Conservation (phyloP, 2,888 invertebrate species). For the Electrophaes corylata region DNA sequence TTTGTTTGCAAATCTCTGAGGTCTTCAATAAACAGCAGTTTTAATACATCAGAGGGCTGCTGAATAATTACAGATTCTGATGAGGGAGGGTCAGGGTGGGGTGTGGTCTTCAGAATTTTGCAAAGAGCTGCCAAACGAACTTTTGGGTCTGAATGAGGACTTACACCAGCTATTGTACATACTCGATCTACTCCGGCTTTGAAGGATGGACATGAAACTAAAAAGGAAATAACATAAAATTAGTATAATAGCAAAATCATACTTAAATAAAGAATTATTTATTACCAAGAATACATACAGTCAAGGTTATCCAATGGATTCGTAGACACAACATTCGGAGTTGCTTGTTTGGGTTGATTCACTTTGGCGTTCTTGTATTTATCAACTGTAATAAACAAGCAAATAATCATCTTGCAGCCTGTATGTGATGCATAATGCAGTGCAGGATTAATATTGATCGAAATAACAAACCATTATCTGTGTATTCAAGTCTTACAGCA, state of each 20-base stretch:
- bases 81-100: constrained; percentile 87
- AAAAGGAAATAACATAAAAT: constrained; percentile 43
- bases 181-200: constrained; percentile 91
- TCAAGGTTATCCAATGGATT: constrained; percentile 94
- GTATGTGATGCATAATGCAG: neutral
- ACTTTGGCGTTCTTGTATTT: constrained; percentile 88
- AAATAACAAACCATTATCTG: constrained; percentile 87
- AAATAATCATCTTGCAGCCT: neutral
- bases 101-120: constrained; percentile 90
- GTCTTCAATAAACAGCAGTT: constrained; percentile 92
- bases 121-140: constrained; percentile 86
- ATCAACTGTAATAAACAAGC: constrained; percentile 82
- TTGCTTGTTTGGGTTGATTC: constrained; percentile 84
- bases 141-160: constrained; percentile 74
- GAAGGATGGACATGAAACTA: constrained; percentile 93
- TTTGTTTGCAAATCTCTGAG: constrained; percentile 94
- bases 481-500: constrained; percentile 93
- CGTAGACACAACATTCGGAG: constrained; percentile 89
- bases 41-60: constrained; percentile 87
- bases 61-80: constrained; percentile 63
- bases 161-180: constrained; percentile 85
- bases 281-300: constrained; percentile 85
- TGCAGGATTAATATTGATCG: neutral
- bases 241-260: neutral
- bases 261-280: neutral